Percentiles rank a stretch among this genome's conserved stretches.
Evolutionary conservation across 2,113 vertebrate species (phyloP).

Genomic region (Balaenoptera acutorostrata): DNA sequence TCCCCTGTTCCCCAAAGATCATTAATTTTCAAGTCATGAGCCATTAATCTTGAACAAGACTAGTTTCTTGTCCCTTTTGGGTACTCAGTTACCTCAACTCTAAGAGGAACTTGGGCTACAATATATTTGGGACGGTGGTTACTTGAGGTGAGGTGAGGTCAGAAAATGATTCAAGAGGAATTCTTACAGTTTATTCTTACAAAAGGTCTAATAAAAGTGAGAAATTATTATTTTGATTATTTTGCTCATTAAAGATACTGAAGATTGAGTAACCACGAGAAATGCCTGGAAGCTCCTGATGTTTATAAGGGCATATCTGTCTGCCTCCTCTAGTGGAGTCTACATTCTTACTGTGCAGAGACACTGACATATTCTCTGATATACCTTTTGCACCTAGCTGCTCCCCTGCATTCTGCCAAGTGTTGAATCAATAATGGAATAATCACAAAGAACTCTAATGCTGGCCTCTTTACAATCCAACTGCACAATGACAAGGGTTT

Average conservation of each 20-base stretch:
- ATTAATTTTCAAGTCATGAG: neutral
- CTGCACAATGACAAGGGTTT: neutral
- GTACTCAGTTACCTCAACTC: neutral
- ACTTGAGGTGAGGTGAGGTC: fast-evolving
- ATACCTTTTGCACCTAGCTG: neutral
- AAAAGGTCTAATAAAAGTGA: neutral
- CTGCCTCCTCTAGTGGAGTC: neutral
- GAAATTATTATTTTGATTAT: neutral
- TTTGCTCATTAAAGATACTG: neutral
- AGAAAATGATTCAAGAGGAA: neutral
- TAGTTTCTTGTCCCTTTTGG: neutral
- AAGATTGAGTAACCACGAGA: neutral
- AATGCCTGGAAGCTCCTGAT: neutral
- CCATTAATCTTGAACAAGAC: neutral
- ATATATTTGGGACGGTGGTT: neutral
- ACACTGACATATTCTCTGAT: neutral
- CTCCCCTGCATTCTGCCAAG: neutral
- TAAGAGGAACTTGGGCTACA: neutral
- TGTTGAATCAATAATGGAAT: neutral
- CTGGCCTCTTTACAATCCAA: neutral
- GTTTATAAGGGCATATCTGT: neutral
- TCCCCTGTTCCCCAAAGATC: neutral
- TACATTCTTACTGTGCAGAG: neutral
- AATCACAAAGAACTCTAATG: neutral
- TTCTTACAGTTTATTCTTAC: neutral